Evolutionary conservation across 2,888 invertebrate genomes (phyloP), one percentile per base, ranked within the genome.

Genomic region (Hololepta plana): DNA sequence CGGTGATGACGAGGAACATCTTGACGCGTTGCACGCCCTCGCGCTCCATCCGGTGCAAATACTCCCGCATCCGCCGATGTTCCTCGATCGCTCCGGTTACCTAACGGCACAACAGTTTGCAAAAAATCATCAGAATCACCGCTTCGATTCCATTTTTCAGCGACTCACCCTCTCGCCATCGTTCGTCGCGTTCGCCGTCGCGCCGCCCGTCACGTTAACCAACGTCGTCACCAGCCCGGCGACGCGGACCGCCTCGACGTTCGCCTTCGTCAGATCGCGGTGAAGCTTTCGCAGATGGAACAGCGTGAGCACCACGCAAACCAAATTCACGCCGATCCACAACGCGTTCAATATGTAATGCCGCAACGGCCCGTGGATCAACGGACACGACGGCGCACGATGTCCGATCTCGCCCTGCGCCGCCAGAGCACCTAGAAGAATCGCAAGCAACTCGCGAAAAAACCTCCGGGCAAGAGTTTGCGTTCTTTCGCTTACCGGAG

Each of bases 311-410:
- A 72, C 65, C 26, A 87, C 74, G 55, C 87, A 87, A 42, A 85
- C 75, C 32, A 82, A 66, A 55, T 88, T 80, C 43, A 87, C 80
- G 37, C 77, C 68, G 41, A 87, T 84, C 88, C 87, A 88, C 20
- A 88, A 64, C 27, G 82, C 76, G 57, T 87, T 87, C 38, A 88
- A 72, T 32, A 88, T 81, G 55, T 87, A 85, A 60, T 87, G 85
- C 35, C 85, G 65, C 43, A 82, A 77, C 30, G 85, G 81, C 13
- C 85, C 85, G 50, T 85, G 75, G 26, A 82, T 77, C 39, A 87
- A 62, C 3, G 85, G 82, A 46, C 88, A 88, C 28, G 77, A 75
- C 7, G 84, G 82, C 1, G 80, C 69, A 41, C 79, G 74, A 41
- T 77, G 75, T 9, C 69, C 66, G 33, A 70, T 67, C 33, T 77